Base-by-base conservation (phyloP, 2,797 vertebrate species). In the Hydrocynus forskahlii region DNA sequence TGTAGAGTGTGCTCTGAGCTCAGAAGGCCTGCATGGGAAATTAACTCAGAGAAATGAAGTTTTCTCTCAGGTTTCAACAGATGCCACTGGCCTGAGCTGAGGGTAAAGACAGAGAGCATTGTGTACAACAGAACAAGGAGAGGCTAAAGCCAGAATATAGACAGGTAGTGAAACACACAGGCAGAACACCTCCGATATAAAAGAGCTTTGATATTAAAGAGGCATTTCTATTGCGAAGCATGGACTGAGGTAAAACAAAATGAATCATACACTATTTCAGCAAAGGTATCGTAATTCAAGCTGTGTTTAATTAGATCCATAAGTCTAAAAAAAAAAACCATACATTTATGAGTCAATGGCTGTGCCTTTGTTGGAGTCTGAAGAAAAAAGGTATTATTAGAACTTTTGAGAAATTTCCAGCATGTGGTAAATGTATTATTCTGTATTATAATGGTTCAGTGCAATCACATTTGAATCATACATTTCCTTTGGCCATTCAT, bases 31-130 rank as follows among this genome's bases (percentile, higher is more conserved):
- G 92, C 90, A 93, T 89, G 90, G 92, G 90, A 95, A 95, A 94
- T 95, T 92, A 94, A 95, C 94, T 94, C 91, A 87, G 88, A 86
- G 88, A 91, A 91, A 94, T 92, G 91, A 86, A 93, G 94, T 91
- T 94, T 85, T 86, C 83, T 86, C 84, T 79, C 77, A 92, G 89
- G 89, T 89, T 90, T 86, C 86, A 93, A 91, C 90, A 93, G 93
- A 93, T 93, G 93, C 89, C 89, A 89, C 81, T 87, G 88, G 86
- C 76, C 88, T 78, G 75, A 87, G 90, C 91, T 80, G 86, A 86
- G 88, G 87, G 84, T 74, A 72, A 83, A 86, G 89, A 90, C 70
- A 76, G 86, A 84, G 80, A 75, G 66, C 54, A 79, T 68, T 79
- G 55, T 38, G 59, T 66, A 71, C 75, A 71, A 71, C 72, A 29